phyloP scores from a whole-genome alignment of 2,797 vertebrate species.

The Melanogrammus aeglefinus region DNA sequence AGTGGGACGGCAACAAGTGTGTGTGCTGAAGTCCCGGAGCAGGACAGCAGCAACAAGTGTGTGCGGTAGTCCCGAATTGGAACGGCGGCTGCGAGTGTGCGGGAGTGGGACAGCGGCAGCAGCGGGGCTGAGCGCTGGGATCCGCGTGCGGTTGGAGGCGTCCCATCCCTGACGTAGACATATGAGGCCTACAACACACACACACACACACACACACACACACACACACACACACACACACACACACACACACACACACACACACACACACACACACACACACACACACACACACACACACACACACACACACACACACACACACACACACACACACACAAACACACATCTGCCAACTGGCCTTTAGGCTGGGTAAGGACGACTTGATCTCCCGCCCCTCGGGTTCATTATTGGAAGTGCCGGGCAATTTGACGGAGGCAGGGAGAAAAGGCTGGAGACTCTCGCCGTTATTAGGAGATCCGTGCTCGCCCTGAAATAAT shows the following conservation, averaged over 20 bases:
- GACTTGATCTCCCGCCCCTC: not conserved
- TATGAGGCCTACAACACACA: constrained; percentile 10
- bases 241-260: too few relatives aligned
- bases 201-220: too few relatives aligned
- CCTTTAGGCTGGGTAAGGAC: not conserved
- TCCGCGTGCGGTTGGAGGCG: not conserved
- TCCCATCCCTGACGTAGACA: constrained; percentile 54
- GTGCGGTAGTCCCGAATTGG: not conserved
- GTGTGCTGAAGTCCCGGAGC: too few relatives aligned
- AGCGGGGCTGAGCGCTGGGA: not conserved
- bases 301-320: too few relatives aligned
- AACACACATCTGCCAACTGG: constrained; percentile 30
- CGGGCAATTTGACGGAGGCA: constrained; percentile 48
- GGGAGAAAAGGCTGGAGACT: constrained; percentile 1
- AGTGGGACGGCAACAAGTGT: too few relatives aligned
- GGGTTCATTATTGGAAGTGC: constrained; percentile 44
- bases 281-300: too few relatives aligned
- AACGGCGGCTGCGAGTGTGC: too few relatives aligned
- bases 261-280: not conserved
- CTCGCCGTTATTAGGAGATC: constrained; percentile 37
- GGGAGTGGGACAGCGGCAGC: too few relatives aligned
- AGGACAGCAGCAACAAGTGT: too few relatives aligned
- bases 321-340: too few relatives aligned
- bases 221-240: too few relatives aligned
- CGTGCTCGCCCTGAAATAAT: constrained; percentile 45